Conservation (phyloP, 2,113 vertebrate species). For the Anseranas semipalmata region DNA sequence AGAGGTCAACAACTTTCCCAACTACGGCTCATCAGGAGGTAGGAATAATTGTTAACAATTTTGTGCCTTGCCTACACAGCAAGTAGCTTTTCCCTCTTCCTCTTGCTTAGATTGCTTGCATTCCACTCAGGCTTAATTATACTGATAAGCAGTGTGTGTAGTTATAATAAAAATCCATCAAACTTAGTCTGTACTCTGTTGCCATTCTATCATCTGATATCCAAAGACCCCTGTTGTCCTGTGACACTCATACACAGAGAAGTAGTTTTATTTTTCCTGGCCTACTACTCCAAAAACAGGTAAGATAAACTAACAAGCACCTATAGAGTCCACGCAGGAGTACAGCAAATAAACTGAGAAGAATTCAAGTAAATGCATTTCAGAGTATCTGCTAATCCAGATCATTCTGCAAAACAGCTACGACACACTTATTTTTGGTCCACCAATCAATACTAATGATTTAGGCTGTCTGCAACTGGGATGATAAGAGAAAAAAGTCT, state of each 20-base stretch:
- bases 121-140: too few species aligned
- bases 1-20: background rate
- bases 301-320: background rate
- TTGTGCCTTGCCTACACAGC: too few species aligned
- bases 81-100: too few species aligned
- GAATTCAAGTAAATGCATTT: background rate
- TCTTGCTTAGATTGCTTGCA: too few species aligned
- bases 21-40: too few species aligned
- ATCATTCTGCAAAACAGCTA: background rate
- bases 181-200: too few species aligned
- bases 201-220: too few species aligned
- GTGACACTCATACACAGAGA: too few species aligned
- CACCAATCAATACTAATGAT: background rate
- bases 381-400: background rate
- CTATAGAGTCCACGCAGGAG: background rate
- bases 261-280: background rate
- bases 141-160: too few species aligned
- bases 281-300: background rate
- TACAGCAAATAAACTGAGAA: background rate
- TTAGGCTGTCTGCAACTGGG: background rate
- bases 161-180: too few species aligned
- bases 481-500: background rate
- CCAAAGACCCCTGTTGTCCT: too few species aligned
- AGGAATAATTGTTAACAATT: too few species aligned
- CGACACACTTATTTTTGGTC: background rate